Base-by-base conservation (phyloP, 1,140 invertebrate genomes). In the Cherax destructor region DNA sequence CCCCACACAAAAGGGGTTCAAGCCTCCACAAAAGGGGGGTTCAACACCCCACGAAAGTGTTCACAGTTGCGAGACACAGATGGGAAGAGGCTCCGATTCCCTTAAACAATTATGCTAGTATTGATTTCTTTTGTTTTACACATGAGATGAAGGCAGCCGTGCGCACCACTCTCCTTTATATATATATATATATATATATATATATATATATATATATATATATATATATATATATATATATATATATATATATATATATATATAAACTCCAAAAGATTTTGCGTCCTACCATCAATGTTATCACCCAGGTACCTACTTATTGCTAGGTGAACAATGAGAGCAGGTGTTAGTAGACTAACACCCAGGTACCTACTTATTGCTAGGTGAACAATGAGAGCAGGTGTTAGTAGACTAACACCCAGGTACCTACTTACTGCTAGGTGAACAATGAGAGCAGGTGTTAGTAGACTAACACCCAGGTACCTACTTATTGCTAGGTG, bases 211-310 rank as follows among this genome's bases (percentile, higher is more conserved):
- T 83, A 61, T 83, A 83, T 83, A 65, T 83, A 65, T 83, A 83
- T 65, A 83, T 83, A 61, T 83, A 83, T 83, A 83, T 65, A 61
- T 83, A 59, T 83, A 61, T 83, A 83, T 83, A 61, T 83, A 65
- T 83, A 61, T 83, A 83, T 59, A 61, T 83, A 83, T 83, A 83
- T 81, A 81, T 81, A 81, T 81, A 81, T 81, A 81, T 81, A 81
- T 81, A 81, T n/a, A n/a, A n/a, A n/a, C n/a, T n/a, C n/a, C n/a
- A n/a, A n/a, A n/a, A n/a, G n/a, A n/a, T n/a, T n/a, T n/a, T n/a
- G n/a, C n/a, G n/a, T n/a, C n/a, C n/a, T n/a, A n/a, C n/a, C n/a
- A n/a, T n/a, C n/a, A n/a, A n/a, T n/a, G n/a, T n/a, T n/a, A 49
- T 50, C 30, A 41, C 30, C 30, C 30, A 41, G 30, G 30, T 41